Base-by-base conservation (phyloP, 2,888 invertebrate species). In the Habrosyne pyritoides region DNA sequence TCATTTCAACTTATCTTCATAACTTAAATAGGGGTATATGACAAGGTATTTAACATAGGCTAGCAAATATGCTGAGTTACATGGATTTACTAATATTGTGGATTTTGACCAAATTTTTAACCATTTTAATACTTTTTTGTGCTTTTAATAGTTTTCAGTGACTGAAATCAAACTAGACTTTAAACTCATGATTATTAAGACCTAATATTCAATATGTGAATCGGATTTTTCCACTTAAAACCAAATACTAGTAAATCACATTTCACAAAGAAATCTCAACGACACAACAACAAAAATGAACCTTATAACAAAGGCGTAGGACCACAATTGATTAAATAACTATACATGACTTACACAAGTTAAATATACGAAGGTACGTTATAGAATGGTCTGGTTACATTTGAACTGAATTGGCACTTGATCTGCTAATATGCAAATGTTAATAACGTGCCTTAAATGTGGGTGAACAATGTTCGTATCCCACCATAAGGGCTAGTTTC, bases 331-430 rank as follows among this genome's bases (percentile, higher is more conserved):
- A 59, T 51, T 50, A 42, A 49, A 49, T 54, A 49, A 47, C 42
- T 24, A 52, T 46, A 48, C 42, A 42, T 42, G 42, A 55, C 54
- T 56, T 57, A 58, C 47, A 47, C 12, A 56, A 56, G 10, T 24
- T 47, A 47, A 47, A 21, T 42, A 48, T 12, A 22, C 28, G 28
- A 50, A 87, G 89, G 89, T 88, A 89, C 87, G 60, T 77, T 61
- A 79, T 64, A 89, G 89, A 88, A 88, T 89, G 88, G 77, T 88
- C 81, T 71, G 82, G 79, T 84, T 64, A 64, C 60, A 71, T 83
- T 84, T 84, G 84, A 80, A 83, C 81, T 78, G 65, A 65, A 53
- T 54, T 63, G 53, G 61, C 56, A 66, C 66, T 56, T 53, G 33
- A 10, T 14, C 7, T 50, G 26, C 46, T 22, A 52, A 10, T 12